Evolutionary conservation across 2,888 invertebrate species (phyloP), one percentile per base, ranked within the genome.

Genomic region (Idaea biselata): DNA sequence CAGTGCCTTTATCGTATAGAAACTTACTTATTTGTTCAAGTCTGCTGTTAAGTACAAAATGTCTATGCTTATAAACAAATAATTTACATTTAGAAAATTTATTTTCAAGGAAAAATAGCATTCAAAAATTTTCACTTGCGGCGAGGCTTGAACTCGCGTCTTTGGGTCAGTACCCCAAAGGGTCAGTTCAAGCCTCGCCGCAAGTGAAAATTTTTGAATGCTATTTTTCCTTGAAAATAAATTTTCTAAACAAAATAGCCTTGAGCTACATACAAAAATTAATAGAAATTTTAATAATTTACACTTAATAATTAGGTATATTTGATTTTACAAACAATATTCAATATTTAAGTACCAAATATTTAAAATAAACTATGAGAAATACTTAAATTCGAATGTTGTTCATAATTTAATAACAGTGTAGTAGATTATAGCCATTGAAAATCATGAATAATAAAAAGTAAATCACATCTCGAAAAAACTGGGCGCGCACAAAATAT

Each of bases 401-500:
- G 32, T 32, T 68, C 18, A 61, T 64, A 64, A 63, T 58, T 54
- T 60, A 61, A 25, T 25, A 25, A 44, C 14, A 44, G 44, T 14
- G 14, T 14, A 44, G 44, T 44, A 44, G 14, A 44, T 44, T 44
- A 44, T 44, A 44, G 44, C 44, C 44, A 14, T 44, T 44, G 14
- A 44, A 44, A 44, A 44, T 59, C 59, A 61, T 59, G 60, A 61
- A 57, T 18, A 18, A 57, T 32, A 16, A 62, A 59, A 58, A 63
- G 60, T 59, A 60, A 60, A 61, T 62, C 67, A 18, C 60, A 64
- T 63, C 62, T 61, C 3, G 11, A 44, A 44, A 44, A 44, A 44
- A 44, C 44, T 44, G 44, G 44, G 14, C 44, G 44, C 44, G 33
- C 33, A 33, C 58, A 16, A 33, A 60, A 55, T 62, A 33, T 62